Evolutionary conservation across 2,113 vertebrate species (phyloP).

Genomic region (Hypanus sabinus): DNA sequence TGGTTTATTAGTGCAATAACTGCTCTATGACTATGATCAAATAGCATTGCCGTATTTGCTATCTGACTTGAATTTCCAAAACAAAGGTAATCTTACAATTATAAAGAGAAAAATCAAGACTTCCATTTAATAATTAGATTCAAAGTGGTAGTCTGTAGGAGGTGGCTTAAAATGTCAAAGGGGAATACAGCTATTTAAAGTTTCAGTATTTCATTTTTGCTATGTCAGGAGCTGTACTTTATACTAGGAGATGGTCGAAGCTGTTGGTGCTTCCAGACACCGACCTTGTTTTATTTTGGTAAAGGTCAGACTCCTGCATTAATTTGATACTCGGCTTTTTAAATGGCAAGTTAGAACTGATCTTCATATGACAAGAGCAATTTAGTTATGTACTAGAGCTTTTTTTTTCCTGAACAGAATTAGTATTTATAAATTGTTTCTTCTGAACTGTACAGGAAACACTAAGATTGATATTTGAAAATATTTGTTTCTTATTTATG

Average conservation of each 20-base stretch:
- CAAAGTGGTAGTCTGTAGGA: background rate
- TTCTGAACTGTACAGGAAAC: background rate
- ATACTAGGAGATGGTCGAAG: background rate
- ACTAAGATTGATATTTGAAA: background rate
- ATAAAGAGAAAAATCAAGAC: background rate
- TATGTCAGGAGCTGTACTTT: background rate
- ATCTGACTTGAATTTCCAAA: background rate
- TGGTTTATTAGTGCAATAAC: too few relatives aligned
- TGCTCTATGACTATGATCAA: too few relatives aligned
- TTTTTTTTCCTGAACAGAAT: background rate
- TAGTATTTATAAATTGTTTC: background rate
- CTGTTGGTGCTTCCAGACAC: background rate
- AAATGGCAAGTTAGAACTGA: conserved; percentile 37
- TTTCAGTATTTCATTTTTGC: too few relatives aligned
- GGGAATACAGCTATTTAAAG: conserved; percentile 10
- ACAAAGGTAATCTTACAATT: too few relatives aligned
- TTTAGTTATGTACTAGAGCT: background rate
- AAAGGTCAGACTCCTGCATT: conserved; percentile 43
- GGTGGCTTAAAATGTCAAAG: conserved; percentile 7
- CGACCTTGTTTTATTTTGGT: conserved; percentile 37
- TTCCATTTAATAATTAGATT: background rate
- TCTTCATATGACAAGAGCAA: background rate
- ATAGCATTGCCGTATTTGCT: background rate
- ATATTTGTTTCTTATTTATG: background rate
- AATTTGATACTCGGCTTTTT: conserved; percentile 41